phyloP scores from a whole-genome alignment of 2,113 vertebrate species.

The Pseudolaguvia tuberculata region DNA sequence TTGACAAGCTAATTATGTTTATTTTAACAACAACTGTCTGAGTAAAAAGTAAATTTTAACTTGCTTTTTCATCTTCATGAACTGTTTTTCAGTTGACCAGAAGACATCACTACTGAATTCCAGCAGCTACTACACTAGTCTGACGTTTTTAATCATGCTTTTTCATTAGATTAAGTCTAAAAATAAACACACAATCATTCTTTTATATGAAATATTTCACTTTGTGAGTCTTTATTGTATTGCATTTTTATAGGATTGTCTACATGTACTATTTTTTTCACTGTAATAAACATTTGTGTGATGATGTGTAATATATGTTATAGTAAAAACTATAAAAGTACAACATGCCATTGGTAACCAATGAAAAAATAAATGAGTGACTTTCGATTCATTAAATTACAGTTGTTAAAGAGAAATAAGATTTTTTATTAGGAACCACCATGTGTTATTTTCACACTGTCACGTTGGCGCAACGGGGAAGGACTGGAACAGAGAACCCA shows the following conservation, averaged over 20 bases:
- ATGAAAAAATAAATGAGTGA: neutral
- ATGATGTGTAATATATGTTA: neutral
- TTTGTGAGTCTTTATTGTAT: neutral
- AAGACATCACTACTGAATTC: neutral
- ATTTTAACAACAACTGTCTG: constrained; percentile 40
- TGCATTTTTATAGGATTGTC: neutral
- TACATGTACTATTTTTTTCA: neutral
- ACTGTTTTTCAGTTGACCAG: neutral
- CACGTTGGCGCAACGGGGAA: no score
- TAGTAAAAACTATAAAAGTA: neutral
- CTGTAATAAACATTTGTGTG: neutral
- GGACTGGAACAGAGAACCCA: no score
- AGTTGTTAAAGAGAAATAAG: neutral
- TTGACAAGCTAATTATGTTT: constrained; percentile 49
- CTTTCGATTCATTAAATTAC: neutral
- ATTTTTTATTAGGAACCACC: neutral
- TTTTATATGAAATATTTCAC: neutral
- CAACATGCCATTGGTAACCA: neutral
- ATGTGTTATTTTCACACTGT: neutral
- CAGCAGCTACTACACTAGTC: neutral
- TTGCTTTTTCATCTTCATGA: constrained; percentile 16
- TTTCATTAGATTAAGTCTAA: neutral
- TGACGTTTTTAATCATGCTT: neutral
- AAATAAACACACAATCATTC: neutral
- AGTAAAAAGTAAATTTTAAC: constrained; percentile 32